Evolutionary conservation across 2,113 vertebrate species (phyloP).

Genomic region (Daboia siamensis): DNA sequence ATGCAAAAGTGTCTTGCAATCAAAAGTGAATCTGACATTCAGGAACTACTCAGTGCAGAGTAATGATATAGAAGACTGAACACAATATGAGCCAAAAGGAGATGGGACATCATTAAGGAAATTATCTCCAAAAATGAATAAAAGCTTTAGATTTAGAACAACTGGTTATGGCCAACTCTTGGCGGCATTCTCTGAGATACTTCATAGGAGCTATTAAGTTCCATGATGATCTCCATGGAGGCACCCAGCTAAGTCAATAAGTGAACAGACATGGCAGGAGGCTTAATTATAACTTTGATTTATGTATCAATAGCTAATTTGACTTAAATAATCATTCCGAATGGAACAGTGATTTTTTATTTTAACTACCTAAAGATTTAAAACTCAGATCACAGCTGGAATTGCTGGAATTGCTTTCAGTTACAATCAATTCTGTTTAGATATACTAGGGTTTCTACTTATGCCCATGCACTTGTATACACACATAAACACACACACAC

Average conservation of each 20-base stretch:
- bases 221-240: not conserved
- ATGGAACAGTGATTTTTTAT: not conserved
- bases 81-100: not conserved
- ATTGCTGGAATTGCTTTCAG: not conserved
- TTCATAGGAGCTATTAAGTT: constrained; percentile 5
- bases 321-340: not conserved
- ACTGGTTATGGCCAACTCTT: not conserved
- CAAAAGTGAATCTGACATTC: not conserved
- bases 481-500: too few relatives aligned
- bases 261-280: constrained; percentile 20
- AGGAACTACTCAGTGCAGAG: not conserved
- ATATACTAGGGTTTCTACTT: not conserved
- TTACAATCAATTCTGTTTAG: not conserved
- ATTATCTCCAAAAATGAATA: constrained; percentile 6
- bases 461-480: not conserved
- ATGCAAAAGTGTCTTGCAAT: constrained; percentile 25
- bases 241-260: not conserved
- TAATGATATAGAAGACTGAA: not conserved
- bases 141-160: not conserved
- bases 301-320: constrained; percentile 31
- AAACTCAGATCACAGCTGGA: not conserved
- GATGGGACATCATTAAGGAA: not conserved
- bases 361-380: constrained; percentile 5
- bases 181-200: not conserved
- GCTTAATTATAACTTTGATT: constrained; percentile 15